phyloP scores from a whole-genome alignment of 2,888 invertebrate genomes.

The Perizoma flavofasciatum region DNA sequence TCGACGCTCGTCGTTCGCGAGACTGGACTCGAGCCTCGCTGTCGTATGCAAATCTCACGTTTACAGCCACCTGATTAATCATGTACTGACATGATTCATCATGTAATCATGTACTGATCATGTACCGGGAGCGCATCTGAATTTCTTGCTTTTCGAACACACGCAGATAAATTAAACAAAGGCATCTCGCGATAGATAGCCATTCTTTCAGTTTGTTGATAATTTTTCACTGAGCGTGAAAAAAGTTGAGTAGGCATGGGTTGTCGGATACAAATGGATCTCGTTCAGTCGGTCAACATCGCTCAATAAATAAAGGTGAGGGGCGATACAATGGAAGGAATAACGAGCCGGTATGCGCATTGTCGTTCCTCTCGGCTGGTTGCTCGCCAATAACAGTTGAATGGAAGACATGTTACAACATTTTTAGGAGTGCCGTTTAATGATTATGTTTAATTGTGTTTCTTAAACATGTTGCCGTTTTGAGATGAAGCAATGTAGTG shows the following conservation, averaged over 20 bases:
- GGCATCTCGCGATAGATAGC: conserved; percentile 33
- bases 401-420: conserved; percentile 40
- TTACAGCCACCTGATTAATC: conserved; percentile 71
- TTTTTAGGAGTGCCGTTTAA: conserved; percentile 36
- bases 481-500: conserved; percentile 63
- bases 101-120: conserved; percentile 76
- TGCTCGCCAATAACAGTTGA: conserved; percentile 39
- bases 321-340: conserved; percentile 34
- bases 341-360: conserved; percentile 32
- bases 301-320: conserved; percentile 38
- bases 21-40: conserved; percentile 61
- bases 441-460: conserved; percentile 47
- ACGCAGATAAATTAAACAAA: conserved; percentile 37
- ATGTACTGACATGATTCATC: conserved; percentile 77
- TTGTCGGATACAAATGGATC: conserved; percentile 41
- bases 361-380: conserved; percentile 35
- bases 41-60: conserved; percentile 72
- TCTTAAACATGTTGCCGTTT: conserved; percentile 51
- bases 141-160: conserved; percentile 32
- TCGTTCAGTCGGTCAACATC: conserved; percentile 39
- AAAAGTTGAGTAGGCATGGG: conserved; percentile 44
- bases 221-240: conserved; percentile 37
- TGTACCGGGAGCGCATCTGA: conserved; percentile 46
- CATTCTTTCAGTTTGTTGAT: conserved; percentile 32
- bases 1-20: conserved; percentile 68